Percentiles rank a stretch among this genome's conserved stretches.
Conservation (phyloP, 2,888 invertebrate species). For the Gordius sp. region DNA sequence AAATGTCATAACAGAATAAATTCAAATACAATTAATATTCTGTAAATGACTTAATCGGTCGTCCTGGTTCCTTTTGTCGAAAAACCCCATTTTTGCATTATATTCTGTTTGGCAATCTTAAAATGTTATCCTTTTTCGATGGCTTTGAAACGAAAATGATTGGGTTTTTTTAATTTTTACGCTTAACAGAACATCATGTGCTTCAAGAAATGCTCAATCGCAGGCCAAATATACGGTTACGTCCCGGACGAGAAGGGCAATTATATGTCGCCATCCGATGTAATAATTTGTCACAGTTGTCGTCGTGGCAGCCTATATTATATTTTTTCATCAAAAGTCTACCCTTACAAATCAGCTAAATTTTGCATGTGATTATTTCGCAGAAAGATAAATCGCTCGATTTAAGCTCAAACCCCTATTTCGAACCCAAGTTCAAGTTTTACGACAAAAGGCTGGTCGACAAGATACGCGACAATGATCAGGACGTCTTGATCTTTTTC, state of each 20-base stretch:
- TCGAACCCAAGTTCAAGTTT: conserved; percentile 71
- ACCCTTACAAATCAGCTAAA: neutral
- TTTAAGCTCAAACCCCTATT: conserved; percentile 57
- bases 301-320: neutral
- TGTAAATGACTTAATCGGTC: too few relatives aligned
- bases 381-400: conserved; percentile 54
- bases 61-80: too few relatives aligned
- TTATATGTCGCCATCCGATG: conserved; percentile 21
- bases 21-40: too few relatives aligned
- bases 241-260: conserved; percentile 30
- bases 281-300: too few relatives aligned
- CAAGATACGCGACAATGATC: conserved; percentile 45
- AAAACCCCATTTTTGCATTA: too few relatives aligned
- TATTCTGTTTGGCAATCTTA: too few relatives aligned
- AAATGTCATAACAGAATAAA: too few relatives aligned
- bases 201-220: conserved; percentile 91
- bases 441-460: conserved; percentile 60
- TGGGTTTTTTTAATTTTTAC: too few relatives aligned
- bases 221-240: conserved; percentile 68
- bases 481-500: conserved; percentile 39
- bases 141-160: too few relatives aligned
- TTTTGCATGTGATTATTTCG: too few relatives aligned
- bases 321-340: conserved; percentile 4
- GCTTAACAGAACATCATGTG: conserved; percentile 75
- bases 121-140: too few relatives aligned